Base-by-base conservation (phyloP, 64 coral and sea anemone species). In the Trachythela sp. region DNA sequence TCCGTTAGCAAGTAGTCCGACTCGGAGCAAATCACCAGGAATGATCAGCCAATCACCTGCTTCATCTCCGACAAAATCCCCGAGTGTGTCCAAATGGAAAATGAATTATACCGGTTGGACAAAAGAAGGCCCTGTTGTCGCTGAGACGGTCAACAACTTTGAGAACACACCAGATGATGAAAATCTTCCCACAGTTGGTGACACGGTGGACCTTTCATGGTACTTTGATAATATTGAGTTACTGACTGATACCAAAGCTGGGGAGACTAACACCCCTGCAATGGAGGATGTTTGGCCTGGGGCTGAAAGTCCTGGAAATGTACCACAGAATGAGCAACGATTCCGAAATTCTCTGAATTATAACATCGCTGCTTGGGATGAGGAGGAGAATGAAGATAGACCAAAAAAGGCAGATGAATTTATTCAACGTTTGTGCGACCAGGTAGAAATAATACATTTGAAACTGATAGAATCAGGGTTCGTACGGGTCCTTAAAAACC, bases 341-440 rank as follows among this genome's bases (percentile, higher is more conserved):
- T 80, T 80, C 33, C 2, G 75, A 36, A 80, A 80, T 39, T 6
- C 75, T 35, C 37, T 80, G 75, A 36, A 35, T 8, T 80, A 80
- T 22, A 80, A 80, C 33, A 80, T 80, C 75, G 0, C 31, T 15
- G 75, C 75, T 0, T 80, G 75, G 75, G 30, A 80, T 15, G 37
- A 80, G 13, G 75, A 80, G 15, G 33, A 17, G 8, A 15, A 80
- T 5, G 75, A 80, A 80, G 33, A 80, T 37, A 36, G 75, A 30
- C 75, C 75, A 30, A 13, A 80, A 20, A 80, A 80, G 33, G 4
- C 75, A 17, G 75, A 80, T 39, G 75, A 80, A 30, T 80, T 80
- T 80, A 80, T 80, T 39, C 75, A 80, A 39, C 75, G 75, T 13
- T 13, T 80, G 75, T 80, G 75, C 75, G 75, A 80, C 37, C 33